Conservation (phyloP, 2,797 vertebrate genomes). For the Sebastes melanostomus region DNA sequence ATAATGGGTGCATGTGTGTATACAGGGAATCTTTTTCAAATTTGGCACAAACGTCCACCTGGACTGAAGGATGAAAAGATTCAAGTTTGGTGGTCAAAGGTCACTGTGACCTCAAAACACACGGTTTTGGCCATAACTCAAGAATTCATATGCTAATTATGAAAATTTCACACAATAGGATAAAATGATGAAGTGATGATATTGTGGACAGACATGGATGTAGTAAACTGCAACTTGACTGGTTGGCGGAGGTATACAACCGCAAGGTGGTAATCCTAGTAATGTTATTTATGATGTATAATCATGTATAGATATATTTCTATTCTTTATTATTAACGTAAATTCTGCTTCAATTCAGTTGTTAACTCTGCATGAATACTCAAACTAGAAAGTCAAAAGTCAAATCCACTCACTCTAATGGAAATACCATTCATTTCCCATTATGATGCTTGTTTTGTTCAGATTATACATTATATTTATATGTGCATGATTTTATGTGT, state of each 20-base stretch:
- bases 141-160: background rate
- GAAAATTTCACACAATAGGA: no score
- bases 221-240: background rate
- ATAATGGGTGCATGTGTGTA: background rate
- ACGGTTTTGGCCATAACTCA: no score
- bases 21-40: background rate
- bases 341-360: background rate
- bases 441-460: background rate
- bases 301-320: background rate
- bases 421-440: background rate
- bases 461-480: background rate
- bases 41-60: background rate
- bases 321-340: background rate
- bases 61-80: background rate
- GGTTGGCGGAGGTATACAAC: background rate
- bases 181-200: fast-evolving
- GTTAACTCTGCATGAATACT: no score
- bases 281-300: background rate
- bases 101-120: background rate
- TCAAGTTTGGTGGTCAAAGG: background rate
- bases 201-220: background rate
- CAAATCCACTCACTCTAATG: background rate
- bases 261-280: background rate
- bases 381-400: background rate
- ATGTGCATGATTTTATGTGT: slow-evolving; percentile 13